Conservation (phyloP, 1,140 invertebrate genomes). For the Leptinotarsa texana region DNA sequence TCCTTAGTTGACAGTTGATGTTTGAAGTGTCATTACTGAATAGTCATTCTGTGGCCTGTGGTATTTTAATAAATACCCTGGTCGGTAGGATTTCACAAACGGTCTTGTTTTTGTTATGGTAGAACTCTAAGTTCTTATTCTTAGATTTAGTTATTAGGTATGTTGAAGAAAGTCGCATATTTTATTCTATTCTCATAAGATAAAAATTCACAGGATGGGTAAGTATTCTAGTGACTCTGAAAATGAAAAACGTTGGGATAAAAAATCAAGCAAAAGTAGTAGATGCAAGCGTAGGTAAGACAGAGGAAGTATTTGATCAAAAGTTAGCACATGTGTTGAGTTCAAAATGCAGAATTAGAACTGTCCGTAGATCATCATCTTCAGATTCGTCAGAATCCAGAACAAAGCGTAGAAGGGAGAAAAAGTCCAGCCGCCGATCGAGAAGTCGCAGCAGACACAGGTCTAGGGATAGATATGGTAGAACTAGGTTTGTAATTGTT, state of each 20-base stretch:
- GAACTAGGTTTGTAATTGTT: conserved; percentile 30
- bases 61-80: too few relatives aligned
- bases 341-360: conserved; percentile 29
- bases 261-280: conserved; percentile 46
- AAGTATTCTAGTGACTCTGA: conserved; percentile 53
- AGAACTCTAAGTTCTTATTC: too few relatives aligned
- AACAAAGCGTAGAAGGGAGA: conserved; percentile 38
- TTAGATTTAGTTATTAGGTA: too few relatives aligned
- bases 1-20: too few relatives aligned
- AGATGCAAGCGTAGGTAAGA: conserved; percentile 47
- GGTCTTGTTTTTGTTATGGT: too few relatives aligned
- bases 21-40: too few relatives aligned
- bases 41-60: too few relatives aligned
- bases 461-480: conserved; percentile 36
- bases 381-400: conserved; percentile 44
- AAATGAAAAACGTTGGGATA: conserved; percentile 45
- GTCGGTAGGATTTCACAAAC: too few relatives aligned
- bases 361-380: conserved; percentile 43
- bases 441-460: conserved; percentile 40
- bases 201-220: conserved; percentile 40
- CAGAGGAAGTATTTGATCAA: conserved; percentile 25
- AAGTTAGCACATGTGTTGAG: conserved; percentile 17
- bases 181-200: too few relatives aligned
- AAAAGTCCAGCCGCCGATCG: conserved; percentile 35
- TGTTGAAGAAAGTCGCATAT: too few relatives aligned